Evolutionary conservation across 1,140 invertebrate species (phyloP).

Genomic region (Tetragonula clypearis): DNA sequence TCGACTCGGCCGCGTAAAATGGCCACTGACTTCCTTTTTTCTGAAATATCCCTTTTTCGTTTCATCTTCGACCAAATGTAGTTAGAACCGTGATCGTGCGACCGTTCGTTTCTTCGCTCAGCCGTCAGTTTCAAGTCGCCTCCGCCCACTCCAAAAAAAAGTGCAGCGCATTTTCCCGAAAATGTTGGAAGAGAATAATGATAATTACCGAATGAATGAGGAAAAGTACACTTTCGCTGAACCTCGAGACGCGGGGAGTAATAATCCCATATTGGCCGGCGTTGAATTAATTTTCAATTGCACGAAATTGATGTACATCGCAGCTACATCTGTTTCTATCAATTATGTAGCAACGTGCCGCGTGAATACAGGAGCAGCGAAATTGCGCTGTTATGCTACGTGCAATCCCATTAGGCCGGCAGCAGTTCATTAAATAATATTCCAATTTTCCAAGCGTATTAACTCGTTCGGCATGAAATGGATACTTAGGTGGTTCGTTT

Average conservation of each 20-base stretch:
- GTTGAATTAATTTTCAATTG: conserved; percentile 29
- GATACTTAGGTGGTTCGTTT: conserved; percentile 18
- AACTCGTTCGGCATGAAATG: conserved; percentile 26
- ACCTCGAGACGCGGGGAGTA: background rate
- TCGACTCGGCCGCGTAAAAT: background rate
- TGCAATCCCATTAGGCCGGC: conserved; percentile 28
- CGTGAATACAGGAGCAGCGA: conserved; percentile 4
- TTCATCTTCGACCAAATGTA: no score
- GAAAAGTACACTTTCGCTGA: background rate
- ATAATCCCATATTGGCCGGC: background rate
- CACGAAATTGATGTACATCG: conserved; percentile 16
- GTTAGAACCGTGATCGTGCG: no score
- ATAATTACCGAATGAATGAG: background rate
- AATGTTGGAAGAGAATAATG: background rate
- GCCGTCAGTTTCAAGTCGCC: no score
- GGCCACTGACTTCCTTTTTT: no score
- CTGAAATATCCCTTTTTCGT: no score
- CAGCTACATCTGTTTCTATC: conserved; percentile 14
- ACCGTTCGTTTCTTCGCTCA: no score
- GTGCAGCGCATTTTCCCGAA: background rate
- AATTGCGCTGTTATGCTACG: conserved; percentile 22
- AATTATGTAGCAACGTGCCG: conserved; percentile 24
- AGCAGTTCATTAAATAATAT: conserved; percentile 47
- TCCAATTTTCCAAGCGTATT: conserved; percentile 43
- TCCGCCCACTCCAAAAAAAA: no score